Evolutionary conservation across 2,113 vertebrate genomes (phyloP).

Genomic region (Xiphophorus hellerii): DNA sequence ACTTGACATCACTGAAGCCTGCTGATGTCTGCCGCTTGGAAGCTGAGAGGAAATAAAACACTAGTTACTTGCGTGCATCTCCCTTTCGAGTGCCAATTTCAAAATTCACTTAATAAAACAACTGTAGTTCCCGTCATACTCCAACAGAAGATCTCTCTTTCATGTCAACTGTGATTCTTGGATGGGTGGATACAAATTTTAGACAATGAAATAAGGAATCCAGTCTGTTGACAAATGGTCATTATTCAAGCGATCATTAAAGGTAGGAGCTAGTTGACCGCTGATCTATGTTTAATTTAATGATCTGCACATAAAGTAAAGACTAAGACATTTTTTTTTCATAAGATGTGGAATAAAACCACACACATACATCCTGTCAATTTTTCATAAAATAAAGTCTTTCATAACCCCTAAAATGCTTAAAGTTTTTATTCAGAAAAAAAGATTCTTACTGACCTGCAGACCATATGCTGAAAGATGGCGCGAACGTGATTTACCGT

Average conservation of each 20-base stretch:
- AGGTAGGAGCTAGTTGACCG: background rate
- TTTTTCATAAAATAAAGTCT: background rate
- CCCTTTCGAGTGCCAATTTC: background rate
- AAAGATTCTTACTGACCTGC: conserved; percentile 75
- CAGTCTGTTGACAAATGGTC: too few species aligned
- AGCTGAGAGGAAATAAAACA: conserved; percentile 45
- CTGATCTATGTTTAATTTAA: background rate
- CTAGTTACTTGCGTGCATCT: background rate
- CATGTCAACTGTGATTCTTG: too few species aligned
- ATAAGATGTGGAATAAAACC: background rate
- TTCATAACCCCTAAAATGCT: background rate
- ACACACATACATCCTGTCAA: background rate
- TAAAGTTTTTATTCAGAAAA: background rate
- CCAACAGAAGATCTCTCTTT: too few species aligned
- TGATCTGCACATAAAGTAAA: background rate
- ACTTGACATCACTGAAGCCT: conserved; percentile 35
- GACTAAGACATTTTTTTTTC: background rate
- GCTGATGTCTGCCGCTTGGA: conserved; percentile 50
- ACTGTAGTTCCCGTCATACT: too few species aligned
- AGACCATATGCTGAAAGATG: conserved; percentile 85
- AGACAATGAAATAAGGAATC: too few species aligned
- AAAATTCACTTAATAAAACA: too few species aligned
- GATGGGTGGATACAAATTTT: too few species aligned
- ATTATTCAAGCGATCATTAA: too few species aligned
- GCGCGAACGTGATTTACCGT: conserved; percentile 60